Conservation (phyloP, 2,113 vertebrate genomes). For the Hyaena hyaena region DNA sequence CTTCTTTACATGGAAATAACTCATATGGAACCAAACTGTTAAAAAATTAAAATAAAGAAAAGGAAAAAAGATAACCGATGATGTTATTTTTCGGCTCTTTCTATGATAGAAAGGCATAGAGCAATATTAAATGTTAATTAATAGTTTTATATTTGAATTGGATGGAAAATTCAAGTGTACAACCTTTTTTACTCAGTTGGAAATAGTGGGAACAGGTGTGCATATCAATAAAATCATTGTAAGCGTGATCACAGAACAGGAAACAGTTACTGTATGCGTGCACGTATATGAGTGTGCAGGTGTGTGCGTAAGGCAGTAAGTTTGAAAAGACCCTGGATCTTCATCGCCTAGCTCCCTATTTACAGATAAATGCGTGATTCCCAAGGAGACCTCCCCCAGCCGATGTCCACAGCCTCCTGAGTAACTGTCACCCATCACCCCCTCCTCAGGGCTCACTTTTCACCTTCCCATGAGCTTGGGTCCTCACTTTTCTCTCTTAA, state of each 20-base stretch:
- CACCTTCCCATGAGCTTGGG: background rate
- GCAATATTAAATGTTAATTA: background rate
- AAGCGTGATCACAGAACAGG: background rate
- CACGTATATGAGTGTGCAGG: rapidly evolving
- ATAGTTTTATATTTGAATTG: background rate
- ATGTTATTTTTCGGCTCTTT: background rate
- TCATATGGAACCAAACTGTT: background rate
- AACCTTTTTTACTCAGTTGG: background rate
- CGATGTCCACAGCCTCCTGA: rapidly evolving
- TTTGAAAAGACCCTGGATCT: background rate
- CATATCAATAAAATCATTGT: background rate
- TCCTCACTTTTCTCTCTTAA: too few species aligned
- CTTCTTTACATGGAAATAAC: background rate
- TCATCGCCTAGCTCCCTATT: background rate
- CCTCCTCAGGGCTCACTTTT: background rate
- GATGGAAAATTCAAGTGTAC: background rate
- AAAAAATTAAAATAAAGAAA: background rate
- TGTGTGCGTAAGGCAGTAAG: background rate
- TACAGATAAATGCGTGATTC: background rate
- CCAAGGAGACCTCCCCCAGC: rapidly evolving
- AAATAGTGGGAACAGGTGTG: background rate
- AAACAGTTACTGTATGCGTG: rapidly evolving
- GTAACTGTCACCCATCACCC: background rate
- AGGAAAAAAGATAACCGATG: background rate
- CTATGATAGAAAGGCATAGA: background rate